Conservation (phyloP, 2,113 vertebrate species). For the Eubucco bourcierii region DNA sequence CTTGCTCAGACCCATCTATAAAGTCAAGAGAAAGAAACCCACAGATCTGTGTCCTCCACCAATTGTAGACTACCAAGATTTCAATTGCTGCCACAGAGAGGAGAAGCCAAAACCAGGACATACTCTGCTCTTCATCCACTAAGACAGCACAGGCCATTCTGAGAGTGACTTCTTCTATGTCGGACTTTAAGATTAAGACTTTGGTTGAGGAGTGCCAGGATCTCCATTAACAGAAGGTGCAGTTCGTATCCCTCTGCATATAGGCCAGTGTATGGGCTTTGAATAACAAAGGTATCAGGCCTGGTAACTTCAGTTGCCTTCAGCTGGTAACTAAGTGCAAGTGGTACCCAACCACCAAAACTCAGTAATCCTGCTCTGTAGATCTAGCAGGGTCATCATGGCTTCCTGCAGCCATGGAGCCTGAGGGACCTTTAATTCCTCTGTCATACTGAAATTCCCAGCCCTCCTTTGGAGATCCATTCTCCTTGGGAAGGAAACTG, state of each 20-base stretch:
- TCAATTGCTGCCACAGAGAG: background rate
- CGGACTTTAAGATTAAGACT: background rate
- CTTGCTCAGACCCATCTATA: background rate
- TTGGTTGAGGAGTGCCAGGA: background rate
- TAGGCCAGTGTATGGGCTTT: background rate
- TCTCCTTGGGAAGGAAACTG: background rate
- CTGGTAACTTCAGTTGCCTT: background rate
- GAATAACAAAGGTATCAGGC: background rate
- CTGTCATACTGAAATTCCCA: background rate
- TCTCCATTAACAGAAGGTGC: background rate
- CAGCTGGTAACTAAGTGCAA: background rate
- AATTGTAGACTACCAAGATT: background rate
- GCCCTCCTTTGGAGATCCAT: background rate
- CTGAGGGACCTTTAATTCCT: background rate
- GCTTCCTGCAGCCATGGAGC: background rate
- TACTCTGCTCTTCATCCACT: background rate
- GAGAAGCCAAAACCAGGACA: background rate
- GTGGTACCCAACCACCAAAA: background rate
- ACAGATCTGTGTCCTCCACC: background rate
- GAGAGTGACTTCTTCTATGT: background rate
- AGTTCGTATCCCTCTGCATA: background rate
- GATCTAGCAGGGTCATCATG: background rate
- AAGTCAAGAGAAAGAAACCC: conserved; percentile 25
- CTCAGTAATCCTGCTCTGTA: background rate
- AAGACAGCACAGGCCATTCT: background rate